phyloP scores from a whole-genome alignment of 2,113 vertebrate species.

The Silurus meridionalis region DNA sequence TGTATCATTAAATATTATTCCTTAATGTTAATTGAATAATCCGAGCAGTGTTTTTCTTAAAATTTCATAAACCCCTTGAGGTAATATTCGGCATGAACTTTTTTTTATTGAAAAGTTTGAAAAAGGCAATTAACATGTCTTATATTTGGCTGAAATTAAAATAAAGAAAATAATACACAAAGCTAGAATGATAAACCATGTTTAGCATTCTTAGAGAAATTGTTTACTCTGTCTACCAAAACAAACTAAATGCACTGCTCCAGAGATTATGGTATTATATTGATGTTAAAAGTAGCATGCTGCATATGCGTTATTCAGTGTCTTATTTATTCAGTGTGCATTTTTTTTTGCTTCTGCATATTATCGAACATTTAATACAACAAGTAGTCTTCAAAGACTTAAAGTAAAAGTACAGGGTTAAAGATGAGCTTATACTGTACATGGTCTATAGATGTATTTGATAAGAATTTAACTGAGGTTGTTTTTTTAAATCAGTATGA shows the following conservation, averaged over 20 bases:
- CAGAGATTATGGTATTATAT: background rate
- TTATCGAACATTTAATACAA: background rate
- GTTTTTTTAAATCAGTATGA: constrained; percentile 74
- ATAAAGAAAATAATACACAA: no score
- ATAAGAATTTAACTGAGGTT: background rate
- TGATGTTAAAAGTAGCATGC: background rate
- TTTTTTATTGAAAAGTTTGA: no score
- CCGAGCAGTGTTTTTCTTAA: no score
- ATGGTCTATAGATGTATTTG: background rate
- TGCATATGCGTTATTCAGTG: background rate
- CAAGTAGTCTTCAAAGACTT: background rate
- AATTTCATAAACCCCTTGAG: no score
- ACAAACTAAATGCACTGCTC: background rate
- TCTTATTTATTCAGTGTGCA: background rate
- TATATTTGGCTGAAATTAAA: no score
- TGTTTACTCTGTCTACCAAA: background rate
- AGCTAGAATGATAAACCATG: no score
- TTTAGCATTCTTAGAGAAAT: background rate
- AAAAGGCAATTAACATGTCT: no score
- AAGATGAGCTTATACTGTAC: background rate
- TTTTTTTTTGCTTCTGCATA: background rate
- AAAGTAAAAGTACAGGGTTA: background rate
- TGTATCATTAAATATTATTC: no score
- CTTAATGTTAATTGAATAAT: no score
- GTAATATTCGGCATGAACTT: no score